phyloP scores from a whole-genome alignment of 2,797 vertebrate genomes.

The Paratrypauchen microcephalus region DNA sequence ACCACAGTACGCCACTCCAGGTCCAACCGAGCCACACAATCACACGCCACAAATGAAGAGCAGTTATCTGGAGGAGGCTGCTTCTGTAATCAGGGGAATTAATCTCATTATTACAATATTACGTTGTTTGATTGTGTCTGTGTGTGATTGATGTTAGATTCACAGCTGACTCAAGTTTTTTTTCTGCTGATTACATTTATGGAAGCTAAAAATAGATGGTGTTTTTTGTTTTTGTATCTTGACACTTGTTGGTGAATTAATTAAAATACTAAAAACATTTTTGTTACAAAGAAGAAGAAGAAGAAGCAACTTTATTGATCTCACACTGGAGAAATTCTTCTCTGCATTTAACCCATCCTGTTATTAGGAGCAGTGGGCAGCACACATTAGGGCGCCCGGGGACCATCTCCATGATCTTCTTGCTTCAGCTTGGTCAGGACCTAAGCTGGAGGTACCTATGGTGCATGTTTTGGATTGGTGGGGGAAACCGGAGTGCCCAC shows the following conservation, averaged over 20 bases:
- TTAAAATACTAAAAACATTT: not conserved
- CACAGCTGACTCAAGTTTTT: slow-evolving; percentile 13
- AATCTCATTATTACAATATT: slow-evolving; percentile 56
- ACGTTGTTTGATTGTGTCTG: slow-evolving; percentile 29
- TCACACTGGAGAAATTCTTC: too few relatives aligned
- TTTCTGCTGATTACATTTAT: not conserved
- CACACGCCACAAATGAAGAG: slow-evolving; percentile 36
- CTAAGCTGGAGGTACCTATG: too few relatives aligned
- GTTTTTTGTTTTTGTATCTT: not conserved
- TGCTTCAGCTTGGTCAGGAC: too few relatives aligned
- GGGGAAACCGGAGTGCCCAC: too few relatives aligned
- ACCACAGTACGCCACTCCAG: slow-evolving; percentile 52
- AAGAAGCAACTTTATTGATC: too few relatives aligned
- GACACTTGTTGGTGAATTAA: not conserved
- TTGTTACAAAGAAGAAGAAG: too few relatives aligned
- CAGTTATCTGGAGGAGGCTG: slow-evolving; percentile 31
- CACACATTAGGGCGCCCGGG: too few relatives aligned
- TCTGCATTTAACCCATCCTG: too few relatives aligned
- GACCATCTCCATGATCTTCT: too few relatives aligned
- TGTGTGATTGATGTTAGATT: slow-evolving; percentile 16
- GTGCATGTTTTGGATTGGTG: too few relatives aligned
- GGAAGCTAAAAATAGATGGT: not conserved
- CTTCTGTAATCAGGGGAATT: slow-evolving; percentile 64
- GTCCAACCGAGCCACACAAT: slow-evolving; percentile 23
- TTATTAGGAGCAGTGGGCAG: too few relatives aligned